phyloP scores from a whole-genome alignment of 2,113 vertebrate genomes.

The Nyctereutes procyonoides region DNA sequence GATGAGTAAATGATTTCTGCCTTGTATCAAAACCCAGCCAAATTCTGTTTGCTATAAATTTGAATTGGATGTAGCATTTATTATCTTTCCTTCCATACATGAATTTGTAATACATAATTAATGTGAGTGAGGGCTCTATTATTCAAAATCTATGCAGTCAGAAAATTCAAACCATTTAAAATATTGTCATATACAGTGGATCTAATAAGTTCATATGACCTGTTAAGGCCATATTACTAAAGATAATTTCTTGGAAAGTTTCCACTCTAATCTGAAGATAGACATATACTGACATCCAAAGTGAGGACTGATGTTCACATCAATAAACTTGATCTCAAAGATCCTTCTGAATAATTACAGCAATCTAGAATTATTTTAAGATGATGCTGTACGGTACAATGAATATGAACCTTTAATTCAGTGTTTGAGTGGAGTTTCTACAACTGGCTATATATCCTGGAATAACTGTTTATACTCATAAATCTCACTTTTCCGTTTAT shows the following conservation, averaged over 20 bases:
- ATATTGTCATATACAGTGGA: not conserved
- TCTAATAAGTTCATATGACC: not conserved
- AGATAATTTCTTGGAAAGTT: not conserved
- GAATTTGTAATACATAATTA: not conserved
- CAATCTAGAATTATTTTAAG: not conserved
- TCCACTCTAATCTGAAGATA: not conserved
- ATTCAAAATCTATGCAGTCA: not conserved
- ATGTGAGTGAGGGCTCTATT: not conserved
- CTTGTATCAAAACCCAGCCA: not conserved
- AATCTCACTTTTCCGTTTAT: not conserved
- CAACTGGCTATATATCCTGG: not conserved
- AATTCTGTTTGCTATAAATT: not conserved
- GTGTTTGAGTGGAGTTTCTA: not conserved
- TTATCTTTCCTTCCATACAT: not conserved
- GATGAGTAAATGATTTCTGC: not conserved
- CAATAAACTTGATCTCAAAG: not conserved
- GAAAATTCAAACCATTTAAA: not conserved
- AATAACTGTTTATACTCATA: not conserved
- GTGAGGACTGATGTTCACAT: not conserved
- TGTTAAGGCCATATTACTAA: not conserved
- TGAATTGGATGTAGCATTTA: not conserved
- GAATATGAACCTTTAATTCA: not conserved
- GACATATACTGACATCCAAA: not conserved
- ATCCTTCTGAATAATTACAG: not conserved
- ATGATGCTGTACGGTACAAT: not conserved